Percentiles rank a stretch among this genome's conserved stretches.
These are phyloP conservation scores for Lobophora halterata DNA, from an alignment of 2,888 invertebrate species.

Conservation along the genomic window DNA sequence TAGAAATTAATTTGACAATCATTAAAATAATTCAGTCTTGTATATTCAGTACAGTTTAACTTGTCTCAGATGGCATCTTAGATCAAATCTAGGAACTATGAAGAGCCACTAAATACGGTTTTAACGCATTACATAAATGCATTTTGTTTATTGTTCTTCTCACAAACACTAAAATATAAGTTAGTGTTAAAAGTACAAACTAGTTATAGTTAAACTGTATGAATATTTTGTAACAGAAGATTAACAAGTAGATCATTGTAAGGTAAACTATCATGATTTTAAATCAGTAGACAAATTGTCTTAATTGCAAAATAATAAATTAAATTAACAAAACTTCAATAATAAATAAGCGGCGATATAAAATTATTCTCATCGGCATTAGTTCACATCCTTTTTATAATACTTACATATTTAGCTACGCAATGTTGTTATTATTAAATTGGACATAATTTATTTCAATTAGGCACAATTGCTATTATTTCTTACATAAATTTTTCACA, in stretches of 20 bases:
- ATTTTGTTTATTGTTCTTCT: background rate
- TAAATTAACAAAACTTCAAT: constrained; percentile 25
- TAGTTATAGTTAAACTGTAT: constrained; percentile 52
- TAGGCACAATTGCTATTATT: constrained; percentile 45
- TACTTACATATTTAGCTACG: constrained; percentile 21
- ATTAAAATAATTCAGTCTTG: constrained; percentile 75
- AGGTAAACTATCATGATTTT: constrained; percentile 11
- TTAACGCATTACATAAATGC: constrained; percentile 13
- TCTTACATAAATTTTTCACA: constrained; percentile 44
- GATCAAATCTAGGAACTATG: constrained; percentile 30
- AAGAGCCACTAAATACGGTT: constrained; percentile 7
- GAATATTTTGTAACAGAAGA: constrained; percentile 41
- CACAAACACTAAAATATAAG: background rate
- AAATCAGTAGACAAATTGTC: no score
- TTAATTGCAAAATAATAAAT: constrained; percentile 20
- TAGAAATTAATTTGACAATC: constrained; percentile 52
- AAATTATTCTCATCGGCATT: constrained; percentile 16
- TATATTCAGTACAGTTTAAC: constrained; percentile 71
- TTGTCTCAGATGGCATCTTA: constrained; percentile 32
- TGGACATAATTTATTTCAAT: constrained; percentile 19
- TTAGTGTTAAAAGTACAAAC: background rate
- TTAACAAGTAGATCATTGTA: constrained; percentile 25
- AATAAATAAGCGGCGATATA: constrained; percentile 26
- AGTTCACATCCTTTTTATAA: constrained; percentile 19
- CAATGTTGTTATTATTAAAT: constrained; percentile 19